phyloP scores from a whole-genome alignment of 1,140 invertebrate genomes.

The Ladona fulva region DNA sequence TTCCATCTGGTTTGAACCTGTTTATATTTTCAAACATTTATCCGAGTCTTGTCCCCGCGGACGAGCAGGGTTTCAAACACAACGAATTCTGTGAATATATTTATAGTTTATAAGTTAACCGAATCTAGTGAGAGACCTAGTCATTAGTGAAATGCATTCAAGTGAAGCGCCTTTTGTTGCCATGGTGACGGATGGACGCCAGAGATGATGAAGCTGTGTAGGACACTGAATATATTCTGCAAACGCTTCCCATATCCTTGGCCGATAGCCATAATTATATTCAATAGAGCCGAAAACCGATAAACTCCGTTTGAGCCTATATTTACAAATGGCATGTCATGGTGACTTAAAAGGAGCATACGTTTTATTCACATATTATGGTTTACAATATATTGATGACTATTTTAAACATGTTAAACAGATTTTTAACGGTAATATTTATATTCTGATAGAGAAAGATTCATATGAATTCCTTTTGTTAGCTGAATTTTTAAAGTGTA shows the following conservation, averaged over 20 bases:
- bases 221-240: neutral
- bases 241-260: neutral
- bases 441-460: neutral
- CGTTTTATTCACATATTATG: neutral
- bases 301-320: neutral
- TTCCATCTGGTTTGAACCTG: neutral
- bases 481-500: neutral
- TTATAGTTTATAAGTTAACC: neutral
- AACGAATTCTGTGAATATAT: constrained; percentile 4
- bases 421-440: constrained; percentile 11
- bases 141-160: neutral
- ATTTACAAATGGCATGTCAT: neutral
- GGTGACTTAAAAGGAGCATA: neutral
- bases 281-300: neutral
- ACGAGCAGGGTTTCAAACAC: neutral
- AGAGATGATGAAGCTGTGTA: neutral
- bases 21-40: neutral
- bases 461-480: neutral
- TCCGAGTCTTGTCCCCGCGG: neutral
- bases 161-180: no score
- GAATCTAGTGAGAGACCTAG: neutral
- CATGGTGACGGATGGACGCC: no score
- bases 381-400: constrained; percentile 3
- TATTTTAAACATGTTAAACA: neutral
- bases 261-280: neutral